Base-by-base conservation (phyloP, 2,797 vertebrate species). In the Masticophis lateralis region DNA sequence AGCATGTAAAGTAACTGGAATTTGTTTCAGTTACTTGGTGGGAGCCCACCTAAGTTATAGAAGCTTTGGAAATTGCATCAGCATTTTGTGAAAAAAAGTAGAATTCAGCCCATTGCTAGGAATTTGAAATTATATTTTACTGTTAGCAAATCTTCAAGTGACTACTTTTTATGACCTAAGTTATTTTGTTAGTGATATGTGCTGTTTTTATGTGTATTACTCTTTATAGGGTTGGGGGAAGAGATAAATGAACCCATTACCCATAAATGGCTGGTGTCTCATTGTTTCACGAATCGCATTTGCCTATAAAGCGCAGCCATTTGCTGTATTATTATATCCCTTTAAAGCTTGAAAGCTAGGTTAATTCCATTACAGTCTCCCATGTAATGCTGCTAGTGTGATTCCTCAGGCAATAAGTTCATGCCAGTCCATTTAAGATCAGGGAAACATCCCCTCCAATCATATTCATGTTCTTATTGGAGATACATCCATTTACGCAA, bases 321-420 rank as follows among this genome's bases (percentile, higher is more conserved):
- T 93, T 69, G 53, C 94, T 91, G 90, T 79, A 43, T 94, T 90
- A 87, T 1, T 1, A 14, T 94, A 95, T 92, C 11, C 20, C 12
- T 92, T 92, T 43, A 22, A 91, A 95, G 18, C 14, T 89, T 93
- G 86, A 95, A 95, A 95, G 91, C 16, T 94, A 13, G 59, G 1
- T 95, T 86, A 53, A 59, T 56, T 94, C 94, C 16, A 55, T 93
- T 95, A 9, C 92, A 8, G 93, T 90, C 6, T 90, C 43, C 61
- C 55, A 47, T 2, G 90, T 95, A 53, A 88, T 90, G 7, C 88
- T 94, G 79, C 53, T 4, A 59, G 2, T 57, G 51, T 11, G 88
- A 90, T 91, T 95, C 25, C 94, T 12, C 43, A 89, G 83, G 56
- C 5, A 93, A 91, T 66, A 79, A 92, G 87, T 79, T 79, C 91